Evolutionary conservation across 2,797 vertebrate species (phyloP).

Genomic region (Thripadectes ignobilis): DNA sequence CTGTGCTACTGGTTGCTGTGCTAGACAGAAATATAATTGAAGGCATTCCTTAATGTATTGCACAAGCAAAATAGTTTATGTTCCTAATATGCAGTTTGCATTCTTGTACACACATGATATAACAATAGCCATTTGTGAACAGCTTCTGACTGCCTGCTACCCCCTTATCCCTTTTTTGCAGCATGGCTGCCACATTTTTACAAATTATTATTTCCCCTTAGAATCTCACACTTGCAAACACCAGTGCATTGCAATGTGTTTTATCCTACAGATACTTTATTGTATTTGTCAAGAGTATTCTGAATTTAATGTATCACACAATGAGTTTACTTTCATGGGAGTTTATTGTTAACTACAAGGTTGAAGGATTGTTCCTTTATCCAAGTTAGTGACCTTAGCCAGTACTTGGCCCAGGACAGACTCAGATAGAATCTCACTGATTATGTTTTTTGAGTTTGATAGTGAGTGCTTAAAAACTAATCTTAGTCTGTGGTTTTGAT

Average conservation of each 20-base stretch:
- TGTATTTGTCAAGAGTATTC: background rate
- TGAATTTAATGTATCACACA: background rate
- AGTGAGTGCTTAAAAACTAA: background rate
- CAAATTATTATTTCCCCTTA: background rate
- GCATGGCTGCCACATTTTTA: background rate
- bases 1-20: background rate
- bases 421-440: background rate
- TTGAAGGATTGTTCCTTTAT: background rate
- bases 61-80: background rate
- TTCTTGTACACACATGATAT: background rate
- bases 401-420: background rate
- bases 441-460: background rate
- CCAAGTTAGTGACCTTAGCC: background rate
- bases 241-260: background rate
- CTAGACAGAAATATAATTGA: background rate
- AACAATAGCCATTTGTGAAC: rapidly evolving
- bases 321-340: background rate
- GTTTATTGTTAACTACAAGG: background rate
- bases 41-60: background rate
- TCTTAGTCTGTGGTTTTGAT: background rate
- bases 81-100: background rate
- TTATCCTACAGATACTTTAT: background rate
- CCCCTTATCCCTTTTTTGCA: background rate
- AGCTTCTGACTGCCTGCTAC: background rate
- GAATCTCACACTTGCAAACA: background rate